Evolutionary conservation across 2,888 invertebrate species (phyloP).

Genomic region (Pachymerium ferrugineum): DNA sequence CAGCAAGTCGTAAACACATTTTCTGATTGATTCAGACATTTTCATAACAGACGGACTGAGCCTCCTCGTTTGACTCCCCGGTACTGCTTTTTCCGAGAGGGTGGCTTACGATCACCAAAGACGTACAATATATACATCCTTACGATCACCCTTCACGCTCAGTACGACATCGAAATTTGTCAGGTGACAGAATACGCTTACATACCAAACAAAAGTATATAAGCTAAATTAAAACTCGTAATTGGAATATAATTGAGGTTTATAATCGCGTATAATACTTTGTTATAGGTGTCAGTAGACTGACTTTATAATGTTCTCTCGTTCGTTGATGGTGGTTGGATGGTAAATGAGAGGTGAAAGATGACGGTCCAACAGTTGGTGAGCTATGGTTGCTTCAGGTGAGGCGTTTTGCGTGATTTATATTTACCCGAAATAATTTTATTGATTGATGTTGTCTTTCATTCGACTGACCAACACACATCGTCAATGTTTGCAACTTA

Average conservation of each 20-base stretch:
- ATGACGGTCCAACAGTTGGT: slow-evolving; percentile 41
- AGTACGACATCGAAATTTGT: slow-evolving; percentile 71
- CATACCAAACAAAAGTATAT: slow-evolving; percentile 65
- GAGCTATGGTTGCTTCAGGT: slow-evolving; percentile 61
- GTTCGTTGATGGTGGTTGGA: slow-evolving; percentile 87
- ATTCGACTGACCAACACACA: slow-evolving; percentile 67
- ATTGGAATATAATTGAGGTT: not conserved
- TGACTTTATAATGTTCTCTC: slow-evolving; percentile 77
- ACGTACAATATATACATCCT: no score
- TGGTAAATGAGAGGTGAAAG: slow-evolving; percentile 64
- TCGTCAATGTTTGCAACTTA: slow-evolving; percentile 70
- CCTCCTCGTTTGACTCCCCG: slow-evolving; percentile 42
- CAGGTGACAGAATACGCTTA: slow-evolving; percentile 55
- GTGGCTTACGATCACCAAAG: slow-evolving; percentile 84
- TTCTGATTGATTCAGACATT: slow-evolving; percentile 81
- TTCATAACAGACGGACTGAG: slow-evolving; percentile 68
- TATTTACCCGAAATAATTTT: slow-evolving; percentile 78
- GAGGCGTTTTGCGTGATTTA: slow-evolving; percentile 65
- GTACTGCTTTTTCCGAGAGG: slow-evolving; percentile 70
- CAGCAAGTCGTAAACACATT: slow-evolving; percentile 75
- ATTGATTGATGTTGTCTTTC: slow-evolving; percentile 71
- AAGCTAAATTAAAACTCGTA: not conserved
- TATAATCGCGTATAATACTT: not conserved
- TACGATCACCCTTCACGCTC: slow-evolving; percentile 67
- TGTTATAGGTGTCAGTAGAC: slow-evolving; percentile 62